Evolutionary conservation across 35 echinoderm and acorn worm genomes (phyloP).

Genomic region (Diadema setosum): DNA sequence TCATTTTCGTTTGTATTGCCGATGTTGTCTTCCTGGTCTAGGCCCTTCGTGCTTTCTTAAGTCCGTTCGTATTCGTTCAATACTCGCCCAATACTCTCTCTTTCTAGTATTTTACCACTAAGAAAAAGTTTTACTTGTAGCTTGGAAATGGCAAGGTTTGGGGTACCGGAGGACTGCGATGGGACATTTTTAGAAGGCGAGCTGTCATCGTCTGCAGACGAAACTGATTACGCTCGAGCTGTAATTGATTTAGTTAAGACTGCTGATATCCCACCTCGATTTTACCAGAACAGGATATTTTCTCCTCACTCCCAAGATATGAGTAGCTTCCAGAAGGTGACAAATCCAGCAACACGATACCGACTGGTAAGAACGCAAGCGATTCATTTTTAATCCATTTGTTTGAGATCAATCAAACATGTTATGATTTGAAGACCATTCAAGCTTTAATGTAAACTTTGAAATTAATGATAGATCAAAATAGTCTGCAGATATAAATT

Average conservation of each 20-base stretch:
- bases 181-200: constrained; percentile 59
- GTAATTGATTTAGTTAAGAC: constrained; percentile 47
- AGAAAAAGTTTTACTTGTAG: too few relatives aligned
- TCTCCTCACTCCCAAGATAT: constrained; percentile 59
- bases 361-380: constrained; percentile 29
- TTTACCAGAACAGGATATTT: constrained; percentile 67
- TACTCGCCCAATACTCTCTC: too few relatives aligned
- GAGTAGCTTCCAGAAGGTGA: constrained; percentile 39
- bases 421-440: too few relatives aligned
- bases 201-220: neutral
- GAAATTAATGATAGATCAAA: too few relatives aligned
- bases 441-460: too few relatives aligned
- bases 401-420: neutral
- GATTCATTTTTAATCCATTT: neutral
- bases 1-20: too few relatives aligned
- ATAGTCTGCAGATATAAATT: too few relatives aligned
- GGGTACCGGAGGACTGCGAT: constrained; percentile 40
- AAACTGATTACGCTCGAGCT: constrained; percentile 38
- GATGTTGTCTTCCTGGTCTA: too few relatives aligned
- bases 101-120: too few relatives aligned
- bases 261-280: constrained; percentile 53
- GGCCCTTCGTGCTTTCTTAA: too few relatives aligned
- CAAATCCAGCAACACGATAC: constrained; percentile 34
- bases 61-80: too few relatives aligned
- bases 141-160: neutral